Conservation (phyloP, 2,797 vertebrate species). For the Sphenodon punctatus region DNA sequence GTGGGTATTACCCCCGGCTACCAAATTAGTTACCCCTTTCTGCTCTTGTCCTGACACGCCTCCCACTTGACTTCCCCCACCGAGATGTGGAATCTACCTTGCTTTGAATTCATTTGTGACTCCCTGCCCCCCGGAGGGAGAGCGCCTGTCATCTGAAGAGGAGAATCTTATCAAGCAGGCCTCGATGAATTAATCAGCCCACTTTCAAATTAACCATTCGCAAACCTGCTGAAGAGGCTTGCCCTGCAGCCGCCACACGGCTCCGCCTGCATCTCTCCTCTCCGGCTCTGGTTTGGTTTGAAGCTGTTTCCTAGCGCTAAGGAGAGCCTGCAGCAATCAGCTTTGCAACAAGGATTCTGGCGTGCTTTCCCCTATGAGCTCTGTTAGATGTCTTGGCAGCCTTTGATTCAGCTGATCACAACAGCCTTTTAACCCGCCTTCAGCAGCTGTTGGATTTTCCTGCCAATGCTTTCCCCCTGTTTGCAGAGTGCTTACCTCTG, state of each 20-base stretch:
- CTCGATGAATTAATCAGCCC: slow-evolving; percentile 50
- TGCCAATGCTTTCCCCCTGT: background rate
- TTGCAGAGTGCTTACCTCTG: background rate
- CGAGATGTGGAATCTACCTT: too few species aligned
- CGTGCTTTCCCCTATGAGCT: slow-evolving; percentile 15
- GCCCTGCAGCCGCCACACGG: slow-evolving; percentile 22
- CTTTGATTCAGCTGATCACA: slow-evolving; percentile 10
- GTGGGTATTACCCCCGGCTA: too few species aligned
- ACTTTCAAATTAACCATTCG: slow-evolving; percentile 37
- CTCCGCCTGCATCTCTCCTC: background rate
- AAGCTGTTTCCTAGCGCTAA: background rate
- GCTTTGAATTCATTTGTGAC: too few species aligned
- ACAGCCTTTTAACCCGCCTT: slow-evolving; percentile 14
- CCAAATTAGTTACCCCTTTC: too few species aligned
- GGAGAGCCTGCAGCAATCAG: slow-evolving; percentile 20
- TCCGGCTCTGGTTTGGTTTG: background rate
- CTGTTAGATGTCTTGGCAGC: slow-evolving; percentile 17
- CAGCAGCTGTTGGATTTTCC: slow-evolving; percentile 36
- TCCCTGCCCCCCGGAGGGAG: slow-evolving; percentile 1
- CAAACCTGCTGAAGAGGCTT: slow-evolving; percentile 33
- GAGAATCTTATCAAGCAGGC: slow-evolving; percentile 19
- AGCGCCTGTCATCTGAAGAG: slow-evolving; percentile 13
- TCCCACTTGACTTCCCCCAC: too few species aligned
- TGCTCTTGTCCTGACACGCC: too few species aligned
- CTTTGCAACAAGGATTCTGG: slow-evolving; percentile 1